Evolutionary conservation across 1,140 invertebrate species (phyloP), one percentile per base, ranked within the genome.

Genomic region (Sitophilus oryzae): DNA sequence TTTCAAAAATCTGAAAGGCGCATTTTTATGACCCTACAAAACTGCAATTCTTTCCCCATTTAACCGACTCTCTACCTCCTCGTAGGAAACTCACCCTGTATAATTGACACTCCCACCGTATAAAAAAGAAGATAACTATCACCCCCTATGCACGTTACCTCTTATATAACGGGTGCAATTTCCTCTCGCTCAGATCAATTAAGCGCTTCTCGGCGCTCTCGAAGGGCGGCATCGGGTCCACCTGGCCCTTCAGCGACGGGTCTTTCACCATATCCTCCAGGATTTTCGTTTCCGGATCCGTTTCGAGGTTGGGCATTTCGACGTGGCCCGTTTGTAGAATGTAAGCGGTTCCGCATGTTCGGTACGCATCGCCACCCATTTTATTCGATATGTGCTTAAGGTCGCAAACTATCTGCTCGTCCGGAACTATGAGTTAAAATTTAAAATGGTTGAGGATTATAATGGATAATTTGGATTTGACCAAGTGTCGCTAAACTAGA

Each of bases 121-220:
- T n/a, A n/a, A n/a, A n/a, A n/a, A n/a, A n/a, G n/a, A n/a, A n/a
- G n/a, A n/a, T n/a, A n/a, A n/a, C n/a, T n/a, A n/a, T n/a, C n/a
- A n/a, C n/a, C n/a, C n/a, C n/a, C n/a, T n/a, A n/a, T n/a, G n/a
- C n/a, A n/a, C n/a, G n/a, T 30, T 30, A 61, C 50, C 49, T 60
- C 37, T 62, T 65, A 41, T 68, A 68, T 11, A 63, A 48, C 1
- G 68, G 67, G 50, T 70, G 68, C 10, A 70, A 53, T 42, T 56
- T 59, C 30, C 51, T 57, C 10, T 69, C 65, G n/a, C 19, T 52
- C 51, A 67, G 56, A 40, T 68, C 62, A 11, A 69, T 42, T 48
- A 70, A 21, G n/a, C 65, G 51, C 45, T 59, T 37, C 30, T 59
- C 62, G 3, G 61, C 62, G 22, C 54, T 61, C 18, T 59, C 50